Evolutionary conservation across 2,888 invertebrate genomes (phyloP), one percentile per base, ranked within the genome.

Genomic region (Drosophila pegasa): DNA sequence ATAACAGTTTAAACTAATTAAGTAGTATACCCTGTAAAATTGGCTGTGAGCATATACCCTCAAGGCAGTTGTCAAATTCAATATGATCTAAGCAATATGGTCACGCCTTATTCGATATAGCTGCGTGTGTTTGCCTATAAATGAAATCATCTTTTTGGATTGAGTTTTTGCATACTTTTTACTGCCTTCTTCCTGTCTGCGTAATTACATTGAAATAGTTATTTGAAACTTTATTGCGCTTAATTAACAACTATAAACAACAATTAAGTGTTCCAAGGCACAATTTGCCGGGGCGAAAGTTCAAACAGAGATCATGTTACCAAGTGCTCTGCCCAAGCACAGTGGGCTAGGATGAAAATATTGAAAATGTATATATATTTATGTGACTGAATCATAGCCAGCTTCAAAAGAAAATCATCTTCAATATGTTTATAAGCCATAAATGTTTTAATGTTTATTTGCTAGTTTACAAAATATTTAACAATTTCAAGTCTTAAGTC

Each of bases 281-380:
- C 16, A 58, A 20, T 18, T 18, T 43, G 9, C 14, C 7, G 7
- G 9, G 16, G 12, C 14, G 10, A 59, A n/a, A 38, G 27, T 22
- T 45, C 29, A 61, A 61, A 31, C 61, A 37, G 31, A 45, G 29
- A 59, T 61, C 60, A 45, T 10, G 35, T 61, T 61, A 60, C 45
- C 37, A 10, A 33, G 14, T 14, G 7, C 25, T 27, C 9, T 10
- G 43, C 14, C 20, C n/a, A 18, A 12, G n/a, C 7, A 60, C 60
- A 60, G n/a, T 60, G 59, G 59, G 8, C 8, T 2, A 1, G 10
- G 9, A 3, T 7, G 5, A 54, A 31, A 2, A 29, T 29, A 7
- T 41, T 41, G 12, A 40, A 40, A 27, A n/a, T 43, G 25, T 22
- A 25, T 14, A 25, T 22, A 25, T 14, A 25, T 7, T 14, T 41